Conservation (phyloP, 2,797 vertebrate species). For the Sebastiscus tertius region DNA sequence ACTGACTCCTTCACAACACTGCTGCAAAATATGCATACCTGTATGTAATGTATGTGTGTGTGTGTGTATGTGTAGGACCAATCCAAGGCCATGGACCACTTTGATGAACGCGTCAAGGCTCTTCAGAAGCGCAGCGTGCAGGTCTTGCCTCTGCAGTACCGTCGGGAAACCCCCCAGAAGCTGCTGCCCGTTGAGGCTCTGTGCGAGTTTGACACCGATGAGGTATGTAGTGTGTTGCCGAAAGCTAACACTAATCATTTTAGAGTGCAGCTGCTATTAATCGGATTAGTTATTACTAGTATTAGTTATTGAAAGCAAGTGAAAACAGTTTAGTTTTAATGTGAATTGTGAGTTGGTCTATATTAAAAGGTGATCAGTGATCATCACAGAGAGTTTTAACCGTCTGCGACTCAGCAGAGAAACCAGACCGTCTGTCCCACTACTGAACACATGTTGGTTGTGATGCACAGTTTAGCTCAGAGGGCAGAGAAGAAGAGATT, state of each 20-base stretch:
- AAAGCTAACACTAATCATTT: too few species aligned
- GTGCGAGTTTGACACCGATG: constrained; percentile 91
- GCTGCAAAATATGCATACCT: neutral
- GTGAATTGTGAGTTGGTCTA: neutral
- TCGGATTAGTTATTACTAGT: too few species aligned
- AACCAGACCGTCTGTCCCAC: neutral
- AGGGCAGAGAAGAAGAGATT: neutral
- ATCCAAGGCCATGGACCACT: constrained; percentile 91
- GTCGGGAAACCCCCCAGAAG: constrained; percentile 84
- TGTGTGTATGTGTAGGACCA: constrained; percentile 86
- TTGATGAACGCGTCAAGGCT: constrained; percentile 86
- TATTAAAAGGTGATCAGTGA: neutral
- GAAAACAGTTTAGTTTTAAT: neutral
- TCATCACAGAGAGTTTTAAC: neutral
- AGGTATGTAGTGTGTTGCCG: constrained; percentile 75
- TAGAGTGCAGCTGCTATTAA: neutral
- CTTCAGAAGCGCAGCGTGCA: constrained; percentile 91
- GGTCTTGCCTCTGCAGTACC: constrained; percentile 89
- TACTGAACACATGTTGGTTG: neutral
- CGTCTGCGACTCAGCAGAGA: neutral
- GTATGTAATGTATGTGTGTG: neutral
- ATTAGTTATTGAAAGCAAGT: too few species aligned
- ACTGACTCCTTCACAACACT: neutral
- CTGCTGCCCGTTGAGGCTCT: constrained; percentile 92
- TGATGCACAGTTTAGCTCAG: neutral